Evolutionary conservation across 2,797 vertebrate genomes (phyloP), one percentile per base, ranked within the genome.

Genomic region (Xiphorhynchus erythropygius): DNA sequence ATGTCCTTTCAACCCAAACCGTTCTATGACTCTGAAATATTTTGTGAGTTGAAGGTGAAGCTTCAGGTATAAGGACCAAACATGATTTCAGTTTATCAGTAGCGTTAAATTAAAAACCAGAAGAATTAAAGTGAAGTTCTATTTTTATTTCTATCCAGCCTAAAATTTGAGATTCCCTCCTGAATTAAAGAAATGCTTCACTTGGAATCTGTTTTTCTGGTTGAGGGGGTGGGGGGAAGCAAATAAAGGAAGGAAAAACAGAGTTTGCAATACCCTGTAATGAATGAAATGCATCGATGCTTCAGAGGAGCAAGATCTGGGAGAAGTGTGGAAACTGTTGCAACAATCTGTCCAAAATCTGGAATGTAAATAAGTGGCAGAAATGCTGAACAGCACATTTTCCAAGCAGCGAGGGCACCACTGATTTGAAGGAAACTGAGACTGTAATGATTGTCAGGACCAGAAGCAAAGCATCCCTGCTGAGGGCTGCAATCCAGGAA

Each of bases 401-500:
- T 59, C 44, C 56, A 56, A 85, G 84, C 82, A 59, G 2, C 14
- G 18, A 89, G 74, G 74, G 47, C 77, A 82, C 11, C 67, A 33
- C 67, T 92, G 96, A 64, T 94, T 78, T 74, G 85, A 67, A 90
- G 53, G 80, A 67, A 95, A 88, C 56, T 44, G 69, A 86, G 88
- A 91, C 59, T 73, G 75, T 79, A 84, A 69, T 87, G 89, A 84
- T 84, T 84, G 74, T 83, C 90, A 19, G 22, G 90, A 65, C 28
- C 55, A 24, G 73, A 93, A 76, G 35, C 70, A 93, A 62, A 82
- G 84, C 84, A 67, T 89, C 89, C 91, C 87, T 77, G 68, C 78
- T 63, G 91, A 63, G 93, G 70, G 41, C 64, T 83, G 2, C 87
- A 87, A 94, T 64, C 64, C 60, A 77, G 49, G 75, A 82, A 83